These are phyloP conservation scores for Andrena camellia DNA, from an alignment of 2,888 invertebrate species.

Conservation along the genomic window DNA sequence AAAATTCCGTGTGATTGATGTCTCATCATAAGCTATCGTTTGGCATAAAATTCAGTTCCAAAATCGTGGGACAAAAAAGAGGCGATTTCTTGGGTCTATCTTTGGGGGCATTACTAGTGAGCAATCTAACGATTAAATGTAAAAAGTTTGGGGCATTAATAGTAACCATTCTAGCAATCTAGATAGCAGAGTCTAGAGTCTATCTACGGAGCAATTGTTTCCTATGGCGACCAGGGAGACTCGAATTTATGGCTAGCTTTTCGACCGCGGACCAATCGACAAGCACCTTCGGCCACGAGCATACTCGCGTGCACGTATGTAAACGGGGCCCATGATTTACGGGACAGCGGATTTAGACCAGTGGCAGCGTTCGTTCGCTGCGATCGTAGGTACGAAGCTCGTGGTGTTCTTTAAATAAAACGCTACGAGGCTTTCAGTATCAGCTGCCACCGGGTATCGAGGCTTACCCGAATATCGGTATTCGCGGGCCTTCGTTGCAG, in stretches of 20 bases:
- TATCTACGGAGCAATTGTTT: not conserved
- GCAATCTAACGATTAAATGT: too few relatives aligned
- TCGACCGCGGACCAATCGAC: conserved; percentile 38
- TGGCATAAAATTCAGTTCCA: too few relatives aligned
- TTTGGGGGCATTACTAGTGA: too few relatives aligned
- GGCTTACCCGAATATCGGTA: conserved; percentile 46
- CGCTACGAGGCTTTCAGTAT: conserved; percentile 54
- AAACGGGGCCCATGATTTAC: conserved; percentile 67
- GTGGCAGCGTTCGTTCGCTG: conserved; percentile 43
- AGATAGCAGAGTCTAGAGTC: not conserved
- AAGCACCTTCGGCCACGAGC: conserved; percentile 43
- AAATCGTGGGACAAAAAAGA: too few relatives aligned
- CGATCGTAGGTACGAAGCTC: conserved; percentile 29
- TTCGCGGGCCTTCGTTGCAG: conserved; percentile 13
- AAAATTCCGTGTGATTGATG: too few relatives aligned
- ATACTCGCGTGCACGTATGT: conserved; percentile 51
- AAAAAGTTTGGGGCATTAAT: too few relatives aligned
- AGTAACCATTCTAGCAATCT: too few relatives aligned
- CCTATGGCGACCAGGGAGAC: not conserved
- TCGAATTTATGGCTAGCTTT: not conserved
- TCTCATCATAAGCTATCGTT: too few relatives aligned
- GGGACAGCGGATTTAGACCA: conserved; percentile 67
- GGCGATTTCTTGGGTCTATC: too few relatives aligned
- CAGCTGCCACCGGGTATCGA: conserved; percentile 56
- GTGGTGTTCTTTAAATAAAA: conserved; percentile 61